Evolutionary conservation across 2,888 invertebrate species (phyloP).

Genomic region (Troglohyphantes excavatus): DNA sequence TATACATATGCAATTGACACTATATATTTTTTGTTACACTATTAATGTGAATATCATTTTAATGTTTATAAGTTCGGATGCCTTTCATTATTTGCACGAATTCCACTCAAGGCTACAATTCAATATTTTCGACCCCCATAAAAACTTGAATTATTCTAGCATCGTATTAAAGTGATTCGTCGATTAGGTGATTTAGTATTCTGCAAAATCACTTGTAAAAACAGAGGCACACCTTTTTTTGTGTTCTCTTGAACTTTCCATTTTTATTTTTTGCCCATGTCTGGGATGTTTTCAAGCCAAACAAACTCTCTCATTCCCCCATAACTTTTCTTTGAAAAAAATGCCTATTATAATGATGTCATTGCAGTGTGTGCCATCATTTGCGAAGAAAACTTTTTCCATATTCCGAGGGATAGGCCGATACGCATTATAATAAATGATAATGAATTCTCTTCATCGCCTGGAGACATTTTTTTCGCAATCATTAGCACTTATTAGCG

Average conservation of each 20-base stretch:
- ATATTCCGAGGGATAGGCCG: conserved; percentile 60
- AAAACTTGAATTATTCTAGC: conserved; percentile 3
- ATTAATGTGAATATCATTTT: too few relatives aligned
- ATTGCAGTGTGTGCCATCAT: conserved; percentile 46
- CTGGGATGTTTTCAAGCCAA: background rate
- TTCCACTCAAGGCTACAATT: background rate
- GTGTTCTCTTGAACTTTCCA: too few relatives aligned
- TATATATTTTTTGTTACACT: too few relatives aligned
- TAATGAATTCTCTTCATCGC: conserved; percentile 69
- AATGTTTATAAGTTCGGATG: background rate
- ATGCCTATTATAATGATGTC: conserved; percentile 67
- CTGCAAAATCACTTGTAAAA: conserved; percentile 4
- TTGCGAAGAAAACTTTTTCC: conserved; percentile 41
- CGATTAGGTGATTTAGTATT: background rate
- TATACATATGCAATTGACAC: background rate
- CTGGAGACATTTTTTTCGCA: conserved; percentile 22
- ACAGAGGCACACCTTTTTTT: background rate
- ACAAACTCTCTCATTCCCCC: conserved; percentile 41
- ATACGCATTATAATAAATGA: conserved; percentile 56
- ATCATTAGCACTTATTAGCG: conserved; percentile 73
- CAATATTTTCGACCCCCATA: background rate
- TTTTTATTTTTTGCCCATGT: background rate
- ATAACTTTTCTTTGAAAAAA: conserved; percentile 45
- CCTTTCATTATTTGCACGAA: conserved; percentile 5
- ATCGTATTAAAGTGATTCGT: background rate